These are phyloP conservation scores for Dastarcus helophoroides DNA, from an alignment of 2,888 invertebrate genomes.

Conservation along the genomic window DNA sequence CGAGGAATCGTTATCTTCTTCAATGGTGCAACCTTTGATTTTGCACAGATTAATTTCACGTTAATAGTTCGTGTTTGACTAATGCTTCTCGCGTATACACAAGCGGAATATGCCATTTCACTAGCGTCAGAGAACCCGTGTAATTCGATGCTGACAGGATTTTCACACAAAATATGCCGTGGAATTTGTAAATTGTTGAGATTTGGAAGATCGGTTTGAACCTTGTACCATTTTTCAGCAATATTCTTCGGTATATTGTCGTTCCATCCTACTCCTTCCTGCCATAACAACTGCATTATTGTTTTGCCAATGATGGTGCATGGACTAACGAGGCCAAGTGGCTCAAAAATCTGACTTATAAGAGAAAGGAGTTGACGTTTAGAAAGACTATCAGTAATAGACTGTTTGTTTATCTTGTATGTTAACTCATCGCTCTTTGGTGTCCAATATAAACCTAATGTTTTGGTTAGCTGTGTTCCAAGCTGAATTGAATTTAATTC, in stretches of 20 bases:
- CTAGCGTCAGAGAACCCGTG: constrained; percentile 20
- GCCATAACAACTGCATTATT: constrained; percentile 18
- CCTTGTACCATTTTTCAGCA: constrained; percentile 12
- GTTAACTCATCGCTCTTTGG: no score
- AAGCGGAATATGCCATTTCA: constrained; percentile 15
- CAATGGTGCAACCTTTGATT: constrained; percentile 17
- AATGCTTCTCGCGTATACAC: constrained; percentile 13
- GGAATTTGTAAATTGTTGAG: constrained; percentile 12
- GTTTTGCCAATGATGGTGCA: constrained; percentile 15
- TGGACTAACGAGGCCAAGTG: constrained; percentile 16
- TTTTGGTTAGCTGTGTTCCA: no score
- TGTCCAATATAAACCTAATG: no score
- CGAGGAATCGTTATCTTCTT: constrained; percentile 15
- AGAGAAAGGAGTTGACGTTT: constrained; percentile 14
- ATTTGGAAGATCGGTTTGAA: constrained; percentile 6
- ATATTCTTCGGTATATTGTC: constrained; percentile 11
- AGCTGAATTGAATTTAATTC: no score
- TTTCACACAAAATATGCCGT: constrained; percentile 7
- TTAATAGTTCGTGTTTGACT: constrained; percentile 4
- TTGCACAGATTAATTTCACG: constrained; percentile 14
- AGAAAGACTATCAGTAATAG: no score
- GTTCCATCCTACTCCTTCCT: constrained; percentile 16
- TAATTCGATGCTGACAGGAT: constrained; percentile 11
- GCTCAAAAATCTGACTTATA: constrained; percentile 19
- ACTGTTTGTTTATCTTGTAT: no score